Base-by-base conservation (phyloP, 64 coral and sea anemone species). In the Montipora sp. region DNA sequence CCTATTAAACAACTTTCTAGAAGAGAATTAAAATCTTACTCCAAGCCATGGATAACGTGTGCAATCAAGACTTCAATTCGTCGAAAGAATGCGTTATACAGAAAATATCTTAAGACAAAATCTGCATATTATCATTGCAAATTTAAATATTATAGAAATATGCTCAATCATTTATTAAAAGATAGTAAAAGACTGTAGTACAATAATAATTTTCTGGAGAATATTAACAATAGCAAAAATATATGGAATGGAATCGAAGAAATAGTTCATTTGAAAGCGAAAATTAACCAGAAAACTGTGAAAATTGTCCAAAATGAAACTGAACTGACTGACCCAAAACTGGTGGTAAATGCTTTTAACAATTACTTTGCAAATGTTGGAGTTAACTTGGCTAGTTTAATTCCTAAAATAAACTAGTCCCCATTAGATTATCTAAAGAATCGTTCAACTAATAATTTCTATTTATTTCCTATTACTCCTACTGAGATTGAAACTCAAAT, bases 331-430 rank as follows among this genome's bases (percentile, higher is more conserved):
- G 68, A 91, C n/a, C 50, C 66, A 49, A 74, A 83, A 74, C 5
- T 48, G 15, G 71, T 91, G 12, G 79, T 79, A 36, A 66, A 83
- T 75, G 63, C 79, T 14, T 83, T 91, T 83, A 91, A 91, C 16
- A 83, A 74, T 11, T 83, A 83, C 81, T 83, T 83, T 83, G n/a
- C 78, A 15, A 73, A 59, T 75, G 67, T 91, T 12, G 89, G 89
- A 23, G 73, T 49, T 71, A 83, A 44, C 12, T 51, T 83, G 50
- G 89, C 79, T 87, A 23, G 72, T 1, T 21, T 49, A 71, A 87
- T 87, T 60, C 83, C 83, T 49, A 4, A 45, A 19, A 67, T 87
- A 8, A 47, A 87, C 46, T 53, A 87, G 50, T 87, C 63, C 9
- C 83, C 67, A 20, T 47, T 87, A 48, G 63, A 19, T 19, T 87